Conservation (phyloP, 2,113 vertebrate species). For the Charina bottae region DNA sequence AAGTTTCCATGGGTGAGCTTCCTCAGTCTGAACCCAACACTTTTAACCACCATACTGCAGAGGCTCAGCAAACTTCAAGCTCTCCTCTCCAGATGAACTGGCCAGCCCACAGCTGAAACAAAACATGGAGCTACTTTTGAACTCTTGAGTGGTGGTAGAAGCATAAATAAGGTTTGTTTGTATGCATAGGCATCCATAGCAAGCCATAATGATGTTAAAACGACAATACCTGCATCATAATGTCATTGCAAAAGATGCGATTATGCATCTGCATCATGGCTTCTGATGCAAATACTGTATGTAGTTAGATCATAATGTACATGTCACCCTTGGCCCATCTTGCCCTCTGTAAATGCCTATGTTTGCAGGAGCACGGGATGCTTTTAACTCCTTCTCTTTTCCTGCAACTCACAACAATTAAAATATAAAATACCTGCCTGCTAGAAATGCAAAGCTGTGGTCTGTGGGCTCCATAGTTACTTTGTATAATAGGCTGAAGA, state of each 20-base stretch:
- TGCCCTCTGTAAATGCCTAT: not conserved
- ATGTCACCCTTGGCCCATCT: not conserved
- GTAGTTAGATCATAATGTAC: not conserved
- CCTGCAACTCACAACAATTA: not conserved
- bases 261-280: not conserved
- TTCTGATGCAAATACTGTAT: not conserved
- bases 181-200: not conserved
- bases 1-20: not conserved
- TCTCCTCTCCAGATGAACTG: not conserved
- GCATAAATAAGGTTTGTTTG: not conserved
- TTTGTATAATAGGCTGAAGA: not conserved
- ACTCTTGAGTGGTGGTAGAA: not conserved
- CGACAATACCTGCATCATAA: not conserved
- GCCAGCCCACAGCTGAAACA: not conserved
- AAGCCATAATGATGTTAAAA: not conserved
- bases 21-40: not conserved
- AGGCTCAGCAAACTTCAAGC: not conserved
- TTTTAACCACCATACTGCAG: not conserved
- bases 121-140: not conserved
- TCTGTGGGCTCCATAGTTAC: not conserved
- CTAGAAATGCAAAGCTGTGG: not conserved
- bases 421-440: not conserved
- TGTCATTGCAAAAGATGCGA: not conserved
- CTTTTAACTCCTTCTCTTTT: not conserved
- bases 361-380: not conserved